phyloP scores from a whole-genome alignment of 1,140 invertebrate genomes.

The Heterodera schachtii region DNA sequence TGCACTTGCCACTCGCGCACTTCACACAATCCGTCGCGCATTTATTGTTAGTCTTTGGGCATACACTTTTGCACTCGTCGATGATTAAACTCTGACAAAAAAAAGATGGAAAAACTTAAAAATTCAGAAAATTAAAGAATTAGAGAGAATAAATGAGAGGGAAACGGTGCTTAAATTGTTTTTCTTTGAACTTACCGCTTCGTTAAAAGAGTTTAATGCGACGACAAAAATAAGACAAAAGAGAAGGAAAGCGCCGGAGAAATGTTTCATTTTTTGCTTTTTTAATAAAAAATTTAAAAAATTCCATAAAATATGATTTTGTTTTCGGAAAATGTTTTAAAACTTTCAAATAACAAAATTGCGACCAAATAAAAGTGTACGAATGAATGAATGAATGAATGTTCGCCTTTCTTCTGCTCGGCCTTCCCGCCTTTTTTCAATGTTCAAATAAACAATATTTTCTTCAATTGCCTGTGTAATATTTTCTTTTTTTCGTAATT shows the following conservation, averaged over 20 bases:
- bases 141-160: too few relatives aligned
- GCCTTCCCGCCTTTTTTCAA: background rate
- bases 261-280: background rate
- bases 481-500: background rate
- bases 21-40: constrained; percentile 1
- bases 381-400: too few relatives aligned
- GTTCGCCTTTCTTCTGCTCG: too few relatives aligned
- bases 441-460: background rate
- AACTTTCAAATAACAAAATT: too few relatives aligned
- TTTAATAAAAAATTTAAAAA: background rate
- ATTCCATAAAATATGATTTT: too few relatives aligned
- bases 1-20: background rate
- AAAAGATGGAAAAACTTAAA: background rate
- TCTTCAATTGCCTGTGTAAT: background rate
- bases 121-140: background rate
- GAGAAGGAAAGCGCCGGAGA: background rate
- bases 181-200: background rate
- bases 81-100: background rate
- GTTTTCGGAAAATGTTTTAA: too few relatives aligned
- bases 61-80: background rate
- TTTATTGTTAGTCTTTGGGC: background rate
- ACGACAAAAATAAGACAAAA: background rate
- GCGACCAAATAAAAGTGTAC: too few relatives aligned
- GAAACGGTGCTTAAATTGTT: too few relatives aligned
- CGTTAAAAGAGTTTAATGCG: background rate